Evolutionary conservation across 2,797 vertebrate species (phyloP).

Genomic region (Sparus aurata): DNA sequence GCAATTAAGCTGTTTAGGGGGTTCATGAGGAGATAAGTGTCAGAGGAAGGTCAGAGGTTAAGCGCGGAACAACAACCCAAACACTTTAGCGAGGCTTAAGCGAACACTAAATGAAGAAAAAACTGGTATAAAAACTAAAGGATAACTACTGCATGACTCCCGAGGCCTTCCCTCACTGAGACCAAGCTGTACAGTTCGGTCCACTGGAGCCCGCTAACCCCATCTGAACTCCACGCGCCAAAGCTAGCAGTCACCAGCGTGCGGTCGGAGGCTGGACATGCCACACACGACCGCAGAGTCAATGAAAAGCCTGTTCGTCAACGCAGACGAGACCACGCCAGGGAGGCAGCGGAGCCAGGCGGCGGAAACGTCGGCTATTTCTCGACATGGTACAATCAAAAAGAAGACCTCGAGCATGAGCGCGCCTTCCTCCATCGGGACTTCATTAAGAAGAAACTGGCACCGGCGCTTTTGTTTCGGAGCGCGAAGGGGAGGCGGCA

Average conservation of each 20-base stretch:
- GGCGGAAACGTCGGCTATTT: slow-evolving; percentile 49
- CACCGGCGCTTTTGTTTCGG: slow-evolving; percentile 28
- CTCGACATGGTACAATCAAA: slow-evolving; percentile 44
- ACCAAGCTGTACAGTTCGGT: background rate
- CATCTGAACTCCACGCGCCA: slow-evolving; percentile 1
- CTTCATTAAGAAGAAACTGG: slow-evolving; percentile 34
- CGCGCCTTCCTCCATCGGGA: slow-evolving; percentile 46
- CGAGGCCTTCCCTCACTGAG: background rate
- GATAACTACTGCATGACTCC: too few species aligned
- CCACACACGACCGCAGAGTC: slow-evolving; percentile 31
- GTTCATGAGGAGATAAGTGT: background rate
- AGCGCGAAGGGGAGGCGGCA: slow-evolving; percentile 19
- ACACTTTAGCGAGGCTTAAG: background rate
- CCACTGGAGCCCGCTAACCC: slow-evolving; percentile 28
- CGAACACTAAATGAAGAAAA: background rate
- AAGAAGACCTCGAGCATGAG: slow-evolving; percentile 26
- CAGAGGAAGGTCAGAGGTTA: background rate
- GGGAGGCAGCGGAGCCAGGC: slow-evolving; percentile 5
- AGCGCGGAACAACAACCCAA: background rate
- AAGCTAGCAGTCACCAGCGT: slow-evolving; percentile 13
- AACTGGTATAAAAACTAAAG: background rate
- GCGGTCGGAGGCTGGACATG: slow-evolving; percentile 29
- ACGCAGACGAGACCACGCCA: slow-evolving; percentile 2
- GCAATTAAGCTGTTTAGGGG: background rate
- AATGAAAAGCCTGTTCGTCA: slow-evolving; percentile 51